These are phyloP conservation scores for Calameuta filiformis DNA, from an alignment of 2,888 invertebrate genomes.

Conservation along the genomic window DNA sequence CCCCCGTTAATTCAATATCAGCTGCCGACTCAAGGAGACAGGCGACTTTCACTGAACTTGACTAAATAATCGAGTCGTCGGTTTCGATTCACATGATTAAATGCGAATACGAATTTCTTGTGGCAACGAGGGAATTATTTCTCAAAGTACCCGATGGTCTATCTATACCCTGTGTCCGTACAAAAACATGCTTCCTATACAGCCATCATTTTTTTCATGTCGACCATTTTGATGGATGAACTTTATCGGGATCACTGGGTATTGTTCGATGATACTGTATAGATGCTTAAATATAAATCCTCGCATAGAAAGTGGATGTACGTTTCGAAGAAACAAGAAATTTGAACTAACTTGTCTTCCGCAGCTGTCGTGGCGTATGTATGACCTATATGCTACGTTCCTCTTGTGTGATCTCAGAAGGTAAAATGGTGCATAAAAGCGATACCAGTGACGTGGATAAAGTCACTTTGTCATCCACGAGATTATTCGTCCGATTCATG, in stretches of 20 bases:
- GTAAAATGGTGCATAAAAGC: background rate
- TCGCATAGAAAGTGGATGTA: background rate
- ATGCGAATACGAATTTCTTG: background rate
- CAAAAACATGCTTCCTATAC: background rate
- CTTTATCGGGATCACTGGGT: background rate
- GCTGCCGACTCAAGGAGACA: background rate
- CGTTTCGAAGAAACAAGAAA: background rate
- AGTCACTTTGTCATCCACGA: background rate
- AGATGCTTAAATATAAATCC: background rate
- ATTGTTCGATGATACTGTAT: background rate
- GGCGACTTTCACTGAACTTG: conserved; percentile 15
- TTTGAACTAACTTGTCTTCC: background rate
- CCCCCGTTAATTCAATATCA: conserved; percentile 1
- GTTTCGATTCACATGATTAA: conserved; percentile 14
- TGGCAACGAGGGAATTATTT: background rate
- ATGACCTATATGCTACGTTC: background rate
- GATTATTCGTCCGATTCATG: background rate
- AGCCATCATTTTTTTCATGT: background rate
- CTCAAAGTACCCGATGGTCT: background rate
- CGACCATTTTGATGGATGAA: background rate
- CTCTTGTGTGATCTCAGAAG: background rate
- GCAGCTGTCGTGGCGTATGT: background rate
- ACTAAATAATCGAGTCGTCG: conserved; percentile 35
- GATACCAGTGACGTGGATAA: background rate
- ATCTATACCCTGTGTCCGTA: background rate